These are phyloP conservation scores for Asobara japonica DNA, from an alignment of 1,140 invertebrate genomes.

Conservation along the genomic window DNA sequence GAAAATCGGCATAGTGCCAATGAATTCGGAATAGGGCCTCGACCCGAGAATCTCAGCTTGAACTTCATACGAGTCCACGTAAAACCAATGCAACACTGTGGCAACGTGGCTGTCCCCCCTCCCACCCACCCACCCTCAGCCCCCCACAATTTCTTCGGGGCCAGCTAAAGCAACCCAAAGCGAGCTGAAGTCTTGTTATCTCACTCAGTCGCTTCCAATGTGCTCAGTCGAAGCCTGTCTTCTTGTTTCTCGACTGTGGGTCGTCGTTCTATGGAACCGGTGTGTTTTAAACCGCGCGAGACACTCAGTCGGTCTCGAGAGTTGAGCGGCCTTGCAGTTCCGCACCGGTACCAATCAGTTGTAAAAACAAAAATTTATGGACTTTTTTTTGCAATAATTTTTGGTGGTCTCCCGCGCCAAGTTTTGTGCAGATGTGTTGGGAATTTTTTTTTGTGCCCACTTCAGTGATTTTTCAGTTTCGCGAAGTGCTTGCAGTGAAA, in stretches of 20 bases:
- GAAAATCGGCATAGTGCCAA: neutral
- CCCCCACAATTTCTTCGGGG: neutral
- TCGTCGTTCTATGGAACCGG: constrained; percentile 26
- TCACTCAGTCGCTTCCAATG: neutral
- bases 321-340: constrained; percentile 9
- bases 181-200: constrained; percentile 1
- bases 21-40: neutral
- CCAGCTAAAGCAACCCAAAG: neutral
- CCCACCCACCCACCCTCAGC: neutral
- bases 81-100: constrained; percentile 5
- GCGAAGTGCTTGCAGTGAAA: too few relatives aligned
- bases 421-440: too few relatives aligned
- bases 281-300: constrained; percentile 26
- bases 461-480: too few relatives aligned
- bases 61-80: neutral
- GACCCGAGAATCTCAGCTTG: neutral
- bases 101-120: neutral
- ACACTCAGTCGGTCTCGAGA: constrained; percentile 18
- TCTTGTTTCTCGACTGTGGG: constrained; percentile 16
- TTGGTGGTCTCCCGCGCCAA: too few relatives aligned
- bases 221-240: neutral
- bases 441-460: too few relatives aligned
- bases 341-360: neutral
- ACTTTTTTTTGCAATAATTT: too few relatives aligned
- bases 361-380: too few relatives aligned